Evolutionary conservation across 23 tunicate genomes (phyloP), one percentile per base, ranked within the genome.

Genomic region (Halocynthia roretzi): DNA sequence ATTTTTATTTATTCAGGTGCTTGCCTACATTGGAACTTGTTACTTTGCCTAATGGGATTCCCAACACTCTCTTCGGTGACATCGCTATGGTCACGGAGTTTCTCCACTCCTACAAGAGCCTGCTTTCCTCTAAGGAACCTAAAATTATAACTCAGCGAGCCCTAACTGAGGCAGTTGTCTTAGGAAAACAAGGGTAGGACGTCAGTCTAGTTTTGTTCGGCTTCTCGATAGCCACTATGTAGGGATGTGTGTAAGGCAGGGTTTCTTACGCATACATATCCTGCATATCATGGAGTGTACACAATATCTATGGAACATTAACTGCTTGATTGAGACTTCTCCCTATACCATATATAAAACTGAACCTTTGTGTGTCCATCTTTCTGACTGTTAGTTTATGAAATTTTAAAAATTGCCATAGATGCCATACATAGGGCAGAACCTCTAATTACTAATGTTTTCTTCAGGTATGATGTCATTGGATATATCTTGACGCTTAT

Each of bases 11-110:
- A 52, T 74, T 15, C 81, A 87, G 94, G 50, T 52, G 17, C 6
- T 81, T 87, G 7, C 94, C 94, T 19, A 61, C 53, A 14, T 56
- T 87, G 23, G 87, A 78, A 23, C 77, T 71, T 10, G 82, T 64
- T 6, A 63, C n/a, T 0, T 58, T 87, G 17, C 94, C 94, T 6
- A 83, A 71, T 53, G 56, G 50, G 62, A n/a, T 87, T 6, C 87
- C 87, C 11, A 87, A 77, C 70, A 82, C 87, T 21, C 15, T 68
- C 53, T 87, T 87, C 54, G 94, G 94, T 23, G 82, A 87, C 63
- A 56, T 82, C n/a, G 94, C 94, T 1, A 82, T 87, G 94, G 21
- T 87, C 6, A 80, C 85, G 22, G 94, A 87, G 76, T 87, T 87
- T 71, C 76, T 87, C 9, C 76, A 87, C 52, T 82, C 87, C 5